Conservation (phyloP, 1,140 invertebrate species). For the Drosophila trapezifrons region DNA sequence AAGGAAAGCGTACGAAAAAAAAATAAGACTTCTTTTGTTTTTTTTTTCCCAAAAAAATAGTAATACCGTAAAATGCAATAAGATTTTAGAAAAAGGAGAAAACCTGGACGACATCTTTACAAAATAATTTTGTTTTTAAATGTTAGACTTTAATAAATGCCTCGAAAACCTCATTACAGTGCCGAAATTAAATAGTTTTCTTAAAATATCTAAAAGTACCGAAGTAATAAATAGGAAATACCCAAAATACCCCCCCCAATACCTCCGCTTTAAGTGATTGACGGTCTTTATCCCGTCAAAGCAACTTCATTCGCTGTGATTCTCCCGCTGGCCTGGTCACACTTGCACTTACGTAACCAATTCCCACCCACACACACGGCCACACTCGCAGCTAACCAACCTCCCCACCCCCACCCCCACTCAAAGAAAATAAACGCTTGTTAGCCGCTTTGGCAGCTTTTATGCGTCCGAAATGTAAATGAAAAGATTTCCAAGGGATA, state of each 20-base stretch:
- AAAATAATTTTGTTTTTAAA: background rate
- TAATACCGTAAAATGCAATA: too few relatives aligned
- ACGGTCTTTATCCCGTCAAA: background rate
- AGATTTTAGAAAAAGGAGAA: too few relatives aligned
- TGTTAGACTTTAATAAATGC: background rate
- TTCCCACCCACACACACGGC: background rate
- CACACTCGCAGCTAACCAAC: background rate
- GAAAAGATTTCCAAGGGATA: constrained; percentile 56
- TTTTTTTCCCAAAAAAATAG: too few relatives aligned
- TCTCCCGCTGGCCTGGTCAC: background rate
- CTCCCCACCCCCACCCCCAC: background rate
- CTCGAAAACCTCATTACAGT: too few relatives aligned
- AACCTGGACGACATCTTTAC: too few relatives aligned
- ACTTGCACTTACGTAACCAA: constrained; percentile 19
- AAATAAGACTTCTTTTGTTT: too few relatives aligned
- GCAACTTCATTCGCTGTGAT: background rate
- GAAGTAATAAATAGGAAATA: background rate
- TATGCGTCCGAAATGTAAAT: constrained; percentile 74
- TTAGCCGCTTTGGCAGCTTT: constrained; percentile 78
- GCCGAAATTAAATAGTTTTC: background rate
- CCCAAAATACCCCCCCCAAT: background rate
- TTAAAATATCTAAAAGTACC: background rate
- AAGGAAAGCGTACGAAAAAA: too few relatives aligned
- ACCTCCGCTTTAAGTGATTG: background rate
- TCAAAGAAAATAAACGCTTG: constrained; percentile 61